These are phyloP conservation scores for Micronycteris hirsuta DNA, from an alignment of 2,113 vertebrate species.

Conservation along the genomic window DNA sequence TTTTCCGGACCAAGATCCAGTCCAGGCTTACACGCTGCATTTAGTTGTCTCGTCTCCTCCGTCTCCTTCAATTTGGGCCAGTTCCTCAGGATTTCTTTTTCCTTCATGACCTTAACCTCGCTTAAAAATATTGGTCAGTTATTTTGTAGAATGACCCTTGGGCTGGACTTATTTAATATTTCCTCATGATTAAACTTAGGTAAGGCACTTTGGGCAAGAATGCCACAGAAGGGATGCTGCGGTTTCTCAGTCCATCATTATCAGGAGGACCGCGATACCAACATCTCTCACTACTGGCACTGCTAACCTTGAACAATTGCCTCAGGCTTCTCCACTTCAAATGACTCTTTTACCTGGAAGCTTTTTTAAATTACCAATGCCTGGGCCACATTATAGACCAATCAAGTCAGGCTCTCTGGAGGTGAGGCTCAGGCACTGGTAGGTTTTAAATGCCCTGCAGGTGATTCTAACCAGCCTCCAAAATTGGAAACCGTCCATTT, in stretches of 20 bases:
- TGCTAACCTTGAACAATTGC: not conserved
- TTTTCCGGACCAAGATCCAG: not conserved
- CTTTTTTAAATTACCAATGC: not conserved
- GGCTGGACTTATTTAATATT: not conserved
- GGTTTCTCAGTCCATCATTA: not conserved
- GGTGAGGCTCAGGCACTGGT: not conserved
- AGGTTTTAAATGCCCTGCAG: not conserved
- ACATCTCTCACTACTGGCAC: not conserved
- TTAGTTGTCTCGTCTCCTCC: not conserved
- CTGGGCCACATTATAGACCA: not conserved
- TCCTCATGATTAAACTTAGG: not conserved
- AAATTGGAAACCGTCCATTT: not conserved
- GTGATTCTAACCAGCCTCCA: not conserved
- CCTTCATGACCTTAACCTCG: not conserved
- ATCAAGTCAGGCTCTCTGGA: not conserved
- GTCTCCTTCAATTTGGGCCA: not conserved
- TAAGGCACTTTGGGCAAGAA: not conserved
- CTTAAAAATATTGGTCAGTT: not conserved
- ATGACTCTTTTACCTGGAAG: not conserved
- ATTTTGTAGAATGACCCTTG: not conserved
- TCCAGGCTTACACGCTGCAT: not conserved
- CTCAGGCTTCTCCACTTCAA: not conserved
- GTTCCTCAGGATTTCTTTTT: not conserved
- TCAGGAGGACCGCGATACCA: not conserved
- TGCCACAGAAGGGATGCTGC: accelerated